These are phyloP conservation scores for Deilephila porcellus DNA, from an alignment of 2,888 invertebrate species.

Conservation along the genomic window DNA sequence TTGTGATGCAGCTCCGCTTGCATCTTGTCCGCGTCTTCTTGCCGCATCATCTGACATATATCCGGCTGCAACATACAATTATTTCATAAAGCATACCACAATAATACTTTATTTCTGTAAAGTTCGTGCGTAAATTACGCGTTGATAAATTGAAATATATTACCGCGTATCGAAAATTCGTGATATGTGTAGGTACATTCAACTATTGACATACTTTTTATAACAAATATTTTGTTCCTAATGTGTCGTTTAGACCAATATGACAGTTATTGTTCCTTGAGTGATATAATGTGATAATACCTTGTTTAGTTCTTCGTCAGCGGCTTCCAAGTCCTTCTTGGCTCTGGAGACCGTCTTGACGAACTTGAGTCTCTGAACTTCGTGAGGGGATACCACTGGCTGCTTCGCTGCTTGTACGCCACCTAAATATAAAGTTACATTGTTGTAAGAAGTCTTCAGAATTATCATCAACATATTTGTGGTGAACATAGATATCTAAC, in stretches of 20 bases:
- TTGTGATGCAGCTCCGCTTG: conserved; percentile 39
- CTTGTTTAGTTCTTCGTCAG: conserved; percentile 39
- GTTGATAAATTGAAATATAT: no score
- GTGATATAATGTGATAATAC: conserved; percentile 28
- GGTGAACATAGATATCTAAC: no score
- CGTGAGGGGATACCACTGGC: conserved; percentile 16
- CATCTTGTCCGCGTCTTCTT: conserved; percentile 36
- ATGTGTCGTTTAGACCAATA: no score
- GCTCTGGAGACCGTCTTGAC: conserved; percentile 36
- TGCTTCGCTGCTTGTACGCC: not conserved
- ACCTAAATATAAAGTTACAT: not conserved
- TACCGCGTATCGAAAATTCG: no score
- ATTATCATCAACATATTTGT: no score
- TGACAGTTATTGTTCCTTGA: no score
- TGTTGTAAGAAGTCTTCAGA: not conserved
- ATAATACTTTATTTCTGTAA: no score
- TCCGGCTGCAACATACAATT: conserved; percentile 33
- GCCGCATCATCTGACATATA: conserved; percentile 33
- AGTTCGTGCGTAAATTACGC: no score
- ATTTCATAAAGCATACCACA: not conserved
- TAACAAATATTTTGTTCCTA: no score
- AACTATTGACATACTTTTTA: not conserved
- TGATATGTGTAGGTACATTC: no score
- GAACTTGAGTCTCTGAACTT: conserved; percentile 40
- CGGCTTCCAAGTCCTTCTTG: conserved; percentile 34